phyloP scores from a whole-genome alignment of 2,113 vertebrate species.

The Perognathus longimembris region DNA sequence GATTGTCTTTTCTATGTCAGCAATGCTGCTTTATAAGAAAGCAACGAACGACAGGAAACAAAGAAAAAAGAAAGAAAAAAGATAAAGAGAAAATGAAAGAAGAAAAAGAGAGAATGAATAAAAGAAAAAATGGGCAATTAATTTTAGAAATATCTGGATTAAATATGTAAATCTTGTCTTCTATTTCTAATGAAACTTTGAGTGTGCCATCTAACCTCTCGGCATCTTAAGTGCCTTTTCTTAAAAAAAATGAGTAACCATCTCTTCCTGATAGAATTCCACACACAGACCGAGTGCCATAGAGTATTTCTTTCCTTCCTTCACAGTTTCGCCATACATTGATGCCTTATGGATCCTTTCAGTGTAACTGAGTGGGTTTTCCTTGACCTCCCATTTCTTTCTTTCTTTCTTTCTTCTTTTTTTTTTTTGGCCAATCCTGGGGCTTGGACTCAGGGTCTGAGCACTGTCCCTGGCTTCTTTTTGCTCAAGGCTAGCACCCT shows the following conservation, averaged over 20 bases:
- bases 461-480: no score
- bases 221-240: constrained; percentile 14
- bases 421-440: no score
- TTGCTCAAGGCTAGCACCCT: no score
- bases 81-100: no score
- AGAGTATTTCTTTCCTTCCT: constrained; percentile 33
- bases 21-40: neutral
- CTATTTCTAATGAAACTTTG: constrained; percentile 10
- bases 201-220: neutral
- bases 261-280: constrained; percentile 29
- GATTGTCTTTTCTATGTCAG: neutral
- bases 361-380: constrained; percentile 34
- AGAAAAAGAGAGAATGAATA: neutral
- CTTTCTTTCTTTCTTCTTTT: no score
- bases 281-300: neutral
- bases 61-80: neutral
- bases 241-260: neutral
- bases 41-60: fast-evolving
- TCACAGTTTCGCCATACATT: neutral
- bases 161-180: neutral
- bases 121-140: neutral
- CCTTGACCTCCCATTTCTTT: neutral
- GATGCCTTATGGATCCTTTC: constrained; percentile 36
- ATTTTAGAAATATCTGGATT: constrained; percentile 43
- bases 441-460: no score